Evolutionary conservation across 1,140 invertebrate genomes (phyloP).

Genomic region (Marisa cornuarietis): DNA sequence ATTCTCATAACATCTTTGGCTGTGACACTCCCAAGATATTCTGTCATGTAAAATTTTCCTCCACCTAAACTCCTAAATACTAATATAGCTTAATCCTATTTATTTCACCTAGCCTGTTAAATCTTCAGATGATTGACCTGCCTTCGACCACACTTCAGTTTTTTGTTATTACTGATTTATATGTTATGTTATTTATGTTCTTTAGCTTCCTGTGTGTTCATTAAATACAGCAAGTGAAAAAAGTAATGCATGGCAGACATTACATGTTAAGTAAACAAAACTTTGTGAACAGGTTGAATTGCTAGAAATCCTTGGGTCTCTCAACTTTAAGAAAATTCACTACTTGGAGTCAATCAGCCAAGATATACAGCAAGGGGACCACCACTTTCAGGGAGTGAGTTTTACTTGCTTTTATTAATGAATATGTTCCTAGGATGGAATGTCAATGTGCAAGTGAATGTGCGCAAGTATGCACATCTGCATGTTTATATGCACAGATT

Average conservation of each 20-base stretch:
- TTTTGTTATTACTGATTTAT: background rate
- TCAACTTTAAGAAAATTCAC: conserved; percentile 69
- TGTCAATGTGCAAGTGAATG: background rate
- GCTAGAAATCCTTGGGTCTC: conserved; percentile 71
- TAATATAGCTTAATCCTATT: too few species aligned
- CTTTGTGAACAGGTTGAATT: conserved; percentile 68
- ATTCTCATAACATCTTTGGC: too few species aligned
- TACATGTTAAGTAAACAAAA: background rate
- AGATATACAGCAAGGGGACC: conserved; percentile 39
- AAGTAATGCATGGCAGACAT: too few species aligned
- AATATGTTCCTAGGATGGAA: too few species aligned
- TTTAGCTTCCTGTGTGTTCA: conserved; percentile 1
- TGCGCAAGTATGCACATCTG: too few species aligned
- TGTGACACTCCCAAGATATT: background rate
- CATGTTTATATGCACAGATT: too few species aligned
- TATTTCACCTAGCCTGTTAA: too few species aligned
- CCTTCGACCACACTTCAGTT: background rate
- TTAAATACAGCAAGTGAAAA: background rate
- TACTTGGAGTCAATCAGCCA: conserved; percentile 59
- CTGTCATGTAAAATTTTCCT: background rate
- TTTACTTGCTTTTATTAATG: background rate
- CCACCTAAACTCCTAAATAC: background rate
- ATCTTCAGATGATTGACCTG: too few species aligned
- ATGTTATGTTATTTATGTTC: background rate
- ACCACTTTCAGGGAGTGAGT: conserved; percentile 55